A percentile compares a stretch with the other conserved stretches of the same genome.
Evolutionary conservation across 2,113 vertebrate species (phyloP).

Genomic region (Cyanistes caeruleus): DNA sequence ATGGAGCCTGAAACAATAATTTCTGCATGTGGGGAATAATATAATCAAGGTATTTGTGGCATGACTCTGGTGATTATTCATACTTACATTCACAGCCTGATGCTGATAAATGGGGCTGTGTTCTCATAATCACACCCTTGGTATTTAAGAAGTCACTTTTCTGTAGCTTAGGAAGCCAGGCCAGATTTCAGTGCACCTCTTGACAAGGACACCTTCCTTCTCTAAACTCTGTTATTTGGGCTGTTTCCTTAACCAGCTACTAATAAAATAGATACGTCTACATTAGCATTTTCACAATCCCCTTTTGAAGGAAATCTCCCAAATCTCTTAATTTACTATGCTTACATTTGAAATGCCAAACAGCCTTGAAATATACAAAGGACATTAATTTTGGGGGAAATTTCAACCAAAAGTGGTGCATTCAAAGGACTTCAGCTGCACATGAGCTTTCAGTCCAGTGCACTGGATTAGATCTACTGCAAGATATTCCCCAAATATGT

Average conservation of each 20-base stretch:
- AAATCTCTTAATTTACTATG: not conserved
- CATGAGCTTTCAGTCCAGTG: not conserved
- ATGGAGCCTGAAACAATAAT: not conserved
- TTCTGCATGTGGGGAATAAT: not conserved
- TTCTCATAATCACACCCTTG: not conserved
- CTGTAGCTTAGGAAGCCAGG: not conserved
- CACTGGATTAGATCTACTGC: not conserved
- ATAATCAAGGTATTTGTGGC: not conserved
- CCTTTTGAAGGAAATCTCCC: not conserved
- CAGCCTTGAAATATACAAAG: not conserved
- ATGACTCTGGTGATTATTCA: constrained; percentile 14
- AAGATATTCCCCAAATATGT: not conserved
- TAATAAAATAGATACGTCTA: not conserved
- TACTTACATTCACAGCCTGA: not conserved
- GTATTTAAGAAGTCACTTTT: not conserved
- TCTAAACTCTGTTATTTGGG: not conserved
- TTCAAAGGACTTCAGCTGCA: not conserved
- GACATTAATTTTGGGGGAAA: not conserved
- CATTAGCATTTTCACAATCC: not conserved
- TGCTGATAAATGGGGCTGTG: not conserved
- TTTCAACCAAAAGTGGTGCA: not conserved
- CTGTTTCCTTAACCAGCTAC: not conserved
- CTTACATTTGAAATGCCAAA: not conserved
- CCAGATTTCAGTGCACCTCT: not conserved
- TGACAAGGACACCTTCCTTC: not conserved